Conservation (phyloP, 2,797 vertebrate species). For the Myotis vivesi region DNA sequence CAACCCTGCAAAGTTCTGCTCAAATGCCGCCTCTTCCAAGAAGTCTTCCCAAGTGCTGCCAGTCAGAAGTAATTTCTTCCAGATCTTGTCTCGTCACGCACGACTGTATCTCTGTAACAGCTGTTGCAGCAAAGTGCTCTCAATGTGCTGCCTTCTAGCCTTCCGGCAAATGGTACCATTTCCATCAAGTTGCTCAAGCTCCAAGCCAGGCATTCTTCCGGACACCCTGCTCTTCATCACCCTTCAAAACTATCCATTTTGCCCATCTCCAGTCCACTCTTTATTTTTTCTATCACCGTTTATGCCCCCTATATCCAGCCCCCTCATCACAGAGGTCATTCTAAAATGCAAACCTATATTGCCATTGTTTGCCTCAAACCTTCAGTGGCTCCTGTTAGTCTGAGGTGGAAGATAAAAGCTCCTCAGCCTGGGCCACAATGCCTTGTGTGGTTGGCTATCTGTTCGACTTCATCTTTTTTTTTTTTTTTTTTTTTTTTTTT, state of each 20-base stretch:
- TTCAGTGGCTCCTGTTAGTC: background rate
- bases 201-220: background rate
- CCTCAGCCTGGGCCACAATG: fast-evolving
- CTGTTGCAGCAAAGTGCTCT: background rate
- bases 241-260: too few species aligned
- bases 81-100: background rate
- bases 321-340: background rate
- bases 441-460: fast-evolving
- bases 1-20: background rate
- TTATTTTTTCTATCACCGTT: too few species aligned
- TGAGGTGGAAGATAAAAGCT: background rate
- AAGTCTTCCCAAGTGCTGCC: background rate
- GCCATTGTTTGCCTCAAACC: fast-evolving
- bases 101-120: background rate
- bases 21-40: background rate
- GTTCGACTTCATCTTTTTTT: background rate
- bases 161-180: fast-evolving
- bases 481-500: too few species aligned
- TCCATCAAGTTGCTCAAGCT: background rate
- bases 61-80: background rate
- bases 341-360: background rate
- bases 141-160: fast-evolving
- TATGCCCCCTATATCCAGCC: background rate
- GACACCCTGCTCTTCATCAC: fast-evolving
- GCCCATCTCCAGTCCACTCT: background rate